Conservation (phyloP, 2,888 invertebrate species). For the Ctenicera cuprea region DNA sequence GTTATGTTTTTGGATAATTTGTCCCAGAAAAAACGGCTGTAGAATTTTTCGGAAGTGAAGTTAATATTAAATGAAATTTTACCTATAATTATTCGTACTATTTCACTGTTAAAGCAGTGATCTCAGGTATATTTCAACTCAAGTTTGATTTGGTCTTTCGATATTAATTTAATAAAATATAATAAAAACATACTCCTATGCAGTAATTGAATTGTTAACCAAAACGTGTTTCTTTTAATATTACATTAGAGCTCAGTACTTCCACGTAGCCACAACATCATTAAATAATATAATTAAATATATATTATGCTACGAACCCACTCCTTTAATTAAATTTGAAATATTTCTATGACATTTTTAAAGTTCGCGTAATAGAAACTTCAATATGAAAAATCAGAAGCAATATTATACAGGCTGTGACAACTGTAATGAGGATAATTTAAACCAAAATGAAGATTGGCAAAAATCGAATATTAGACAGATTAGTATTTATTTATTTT, state of each 20-base stretch:
- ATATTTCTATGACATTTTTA: neutral
- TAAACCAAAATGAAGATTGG: no score
- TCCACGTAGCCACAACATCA: neutral
- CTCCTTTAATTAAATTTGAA: neutral
- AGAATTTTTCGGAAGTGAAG: neutral
- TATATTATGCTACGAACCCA: neutral
- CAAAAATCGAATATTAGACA: no score
- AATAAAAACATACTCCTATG: no score
- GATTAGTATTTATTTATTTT: no score
- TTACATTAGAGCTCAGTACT: neutral
- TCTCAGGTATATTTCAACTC: no score
- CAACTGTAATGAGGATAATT: no score
- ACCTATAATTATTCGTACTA: no score
- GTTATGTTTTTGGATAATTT: neutral
- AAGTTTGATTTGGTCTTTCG: no score
- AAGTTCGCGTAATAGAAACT: neutral
- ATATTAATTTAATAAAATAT: no score
- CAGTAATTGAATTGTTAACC: neutral
- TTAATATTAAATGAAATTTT: neutral
- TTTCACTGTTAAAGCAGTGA: no score
- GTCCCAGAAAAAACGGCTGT: no score
- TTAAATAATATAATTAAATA: constrained; percentile 1
- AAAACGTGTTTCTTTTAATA: neutral
- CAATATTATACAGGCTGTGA: no score
- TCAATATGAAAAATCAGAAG: neutral